Percentiles rank a stretch among this genome's conserved stretches.
Conservation (phyloP, 2,797 vertebrate species). For the Rhinichthys osculus region DNA sequence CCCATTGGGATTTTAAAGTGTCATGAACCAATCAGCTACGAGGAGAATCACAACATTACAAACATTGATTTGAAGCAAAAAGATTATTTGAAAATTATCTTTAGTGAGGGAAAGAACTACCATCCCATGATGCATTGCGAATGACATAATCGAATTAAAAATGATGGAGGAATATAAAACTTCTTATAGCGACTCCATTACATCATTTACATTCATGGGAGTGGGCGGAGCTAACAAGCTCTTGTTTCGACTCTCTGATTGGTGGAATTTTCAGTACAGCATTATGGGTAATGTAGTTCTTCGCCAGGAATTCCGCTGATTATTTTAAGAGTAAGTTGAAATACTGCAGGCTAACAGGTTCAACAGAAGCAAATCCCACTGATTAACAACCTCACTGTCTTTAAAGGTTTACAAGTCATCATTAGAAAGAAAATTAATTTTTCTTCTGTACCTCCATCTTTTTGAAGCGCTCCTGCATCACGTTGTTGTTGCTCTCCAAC, state of each 20-base stretch:
- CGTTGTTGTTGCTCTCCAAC: constrained; percentile 70
- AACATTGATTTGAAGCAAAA: neutral
- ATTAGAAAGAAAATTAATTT: neutral
- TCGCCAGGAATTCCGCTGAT: neutral
- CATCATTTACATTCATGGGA: neutral
- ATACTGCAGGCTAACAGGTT: neutral
- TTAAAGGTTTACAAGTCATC: neutral
- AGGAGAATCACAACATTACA: neutral
- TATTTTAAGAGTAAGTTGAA: neutral
- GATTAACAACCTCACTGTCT: neutral
- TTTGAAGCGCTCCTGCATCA: constrained; percentile 65
- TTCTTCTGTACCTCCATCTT: constrained; percentile 74
- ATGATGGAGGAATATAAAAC: neutral
- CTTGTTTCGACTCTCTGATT: neutral
- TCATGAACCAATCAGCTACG: neutral
- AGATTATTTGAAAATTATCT: neutral
- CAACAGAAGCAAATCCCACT: neutral
- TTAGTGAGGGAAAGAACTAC: neutral
- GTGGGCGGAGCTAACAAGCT: neutral
- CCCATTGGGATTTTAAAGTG: too few species aligned
- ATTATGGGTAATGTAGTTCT: neutral
- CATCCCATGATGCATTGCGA: neutral
- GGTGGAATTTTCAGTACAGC: neutral
- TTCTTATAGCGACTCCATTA: neutral
- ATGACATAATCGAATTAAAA: neutral